Base-by-base conservation (phyloP, 2,113 vertebrate genomes). In the Suncus etruscus region DNA sequence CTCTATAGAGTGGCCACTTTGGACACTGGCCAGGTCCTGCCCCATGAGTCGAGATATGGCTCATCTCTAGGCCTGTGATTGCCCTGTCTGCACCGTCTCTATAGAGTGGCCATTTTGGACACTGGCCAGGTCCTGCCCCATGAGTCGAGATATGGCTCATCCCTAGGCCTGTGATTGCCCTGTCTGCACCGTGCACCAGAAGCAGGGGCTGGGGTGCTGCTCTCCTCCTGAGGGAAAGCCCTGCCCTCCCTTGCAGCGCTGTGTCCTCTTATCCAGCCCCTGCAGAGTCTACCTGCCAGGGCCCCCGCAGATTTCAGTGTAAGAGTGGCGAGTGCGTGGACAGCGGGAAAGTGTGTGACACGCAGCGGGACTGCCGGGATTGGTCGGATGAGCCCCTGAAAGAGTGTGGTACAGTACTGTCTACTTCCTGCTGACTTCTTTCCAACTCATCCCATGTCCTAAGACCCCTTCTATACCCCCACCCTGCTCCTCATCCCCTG, bases 321-420 rank as follows among this genome's bases (percentile, higher is more conserved):
- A 99, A 98, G 97, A 99, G 98, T 94, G 99, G 99, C 83, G 98
- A 99, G 97, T 99, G 99, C 96, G 98, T 99, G 89, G 98, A 99
- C 97, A 97, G 97, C 98, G 97, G 96, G 97, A 99, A 98, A 97
- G 98, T 99, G 98, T 99, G 99, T 89, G 98, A 99, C 97, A 97
- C 97, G 61, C 98, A 98, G 87, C 99, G 97, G 95, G 99, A 99
- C 98, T 99, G 99, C 98, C 98, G 98, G 95, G 99, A 99, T 97
- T 98, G 99, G 99, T 99, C 99, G 45, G 99, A 99, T 93, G 99
- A 99, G 94, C 99, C 99, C 85, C 96, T 98, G 96, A 99, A 99
- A 97, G 98, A 99, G 96, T 99, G 99, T 91, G 99, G 99, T 99
- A 98, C 98, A 98, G 97, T 96, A 81, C 79, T 92, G 82, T 85